Percentiles rank a stretch among this genome's conserved stretches.
These are phyloP conservation scores for Phalacrocorax aristotelis DNA, from an alignment of 2,113 vertebrate species.

Conservation along the genomic window DNA sequence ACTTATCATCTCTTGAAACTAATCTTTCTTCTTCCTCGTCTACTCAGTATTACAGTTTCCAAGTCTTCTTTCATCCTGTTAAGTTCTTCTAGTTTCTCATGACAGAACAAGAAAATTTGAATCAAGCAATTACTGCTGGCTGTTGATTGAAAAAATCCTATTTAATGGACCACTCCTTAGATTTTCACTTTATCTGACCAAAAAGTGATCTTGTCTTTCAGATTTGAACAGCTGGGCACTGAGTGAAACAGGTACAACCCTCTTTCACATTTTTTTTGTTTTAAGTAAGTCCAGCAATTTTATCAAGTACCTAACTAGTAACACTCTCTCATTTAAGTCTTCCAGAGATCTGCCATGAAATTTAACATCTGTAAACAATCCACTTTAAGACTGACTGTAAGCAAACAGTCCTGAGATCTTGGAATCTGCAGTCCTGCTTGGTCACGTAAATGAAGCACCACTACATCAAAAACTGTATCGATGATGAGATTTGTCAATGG, in stretches of 20 bases:
- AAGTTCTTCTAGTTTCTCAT: neutral
- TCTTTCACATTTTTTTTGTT: neutral
- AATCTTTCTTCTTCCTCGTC: neutral
- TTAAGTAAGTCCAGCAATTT: neutral
- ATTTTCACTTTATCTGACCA: neutral
- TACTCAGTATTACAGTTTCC: neutral
- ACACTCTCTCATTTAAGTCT: neutral
- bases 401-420: neutral
- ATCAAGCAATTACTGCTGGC: neutral
- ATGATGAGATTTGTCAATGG: neutral
- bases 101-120: neutral
- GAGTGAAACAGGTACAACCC: neutral
- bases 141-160: neutral
- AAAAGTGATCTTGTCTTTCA: neutral
- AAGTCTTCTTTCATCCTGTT: neutral
- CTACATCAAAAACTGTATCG: neutral
- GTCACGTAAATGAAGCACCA: neutral
- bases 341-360: neutral
- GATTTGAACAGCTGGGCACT: neutral
- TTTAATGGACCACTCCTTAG: neutral
- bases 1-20: neutral
- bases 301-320: neutral
- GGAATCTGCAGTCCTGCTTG: neutral
- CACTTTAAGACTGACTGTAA: neutral
- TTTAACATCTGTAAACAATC: neutral